A percentile compares a stretch with the other conserved stretches of the same genome.
Evolutionary conservation across 2,888 invertebrate genomes (phyloP).

Genomic region (Fragum sueziense): DNA sequence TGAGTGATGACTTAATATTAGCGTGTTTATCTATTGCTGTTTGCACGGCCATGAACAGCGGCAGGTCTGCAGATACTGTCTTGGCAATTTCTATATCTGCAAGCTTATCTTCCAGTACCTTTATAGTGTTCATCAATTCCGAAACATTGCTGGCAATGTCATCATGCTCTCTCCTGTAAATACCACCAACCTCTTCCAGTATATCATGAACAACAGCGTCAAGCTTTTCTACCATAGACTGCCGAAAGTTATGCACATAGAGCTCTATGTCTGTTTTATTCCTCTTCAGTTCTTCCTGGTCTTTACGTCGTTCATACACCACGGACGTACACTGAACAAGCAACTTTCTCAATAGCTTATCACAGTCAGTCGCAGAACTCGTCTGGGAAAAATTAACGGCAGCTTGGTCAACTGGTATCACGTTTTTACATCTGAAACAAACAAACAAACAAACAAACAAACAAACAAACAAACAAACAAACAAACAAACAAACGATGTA

Average conservation of each 20-base stretch:
- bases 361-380: background rate
- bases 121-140: slow-evolving; percentile 16
- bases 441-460: no score
- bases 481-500: no score
- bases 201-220: slow-evolving; percentile 25
- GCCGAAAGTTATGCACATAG: slow-evolving; percentile 20
- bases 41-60: slow-evolving; percentile 41
- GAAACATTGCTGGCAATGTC: slow-evolving; percentile 27
- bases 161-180: slow-evolving; percentile 22
- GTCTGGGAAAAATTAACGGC: slow-evolving; percentile 18
- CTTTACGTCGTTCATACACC: slow-evolving; percentile 31
- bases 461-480: no score
- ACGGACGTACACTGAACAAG: slow-evolving; percentile 30
- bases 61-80: slow-evolving; percentile 20
- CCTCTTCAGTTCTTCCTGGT: slow-evolving; percentile 30
- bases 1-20: background rate
- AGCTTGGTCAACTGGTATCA: background rate
- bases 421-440: slow-evolving; percentile 4
- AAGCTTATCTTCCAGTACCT: slow-evolving; percentile 32
- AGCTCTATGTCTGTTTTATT: slow-evolving; percentile 34
- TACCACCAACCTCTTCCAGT: slow-evolving; percentile 19
- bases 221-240: slow-evolving; percentile 33
- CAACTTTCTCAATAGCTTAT: slow-evolving; percentile 10
- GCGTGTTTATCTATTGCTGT: slow-evolving; percentile 23
- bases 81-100: slow-evolving; percentile 27